A percentile compares a stretch with the other conserved stretches of the same genome.
Conservation (phyloP, 1,140 invertebrate species). For the Bombyx mori region ASM3026992v2 NC_085109.1:8623001-8623500, state of each 20-base stretch:
- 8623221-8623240: slow-evolving; percentile 37
- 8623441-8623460: slow-evolving; percentile 47
- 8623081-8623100: neutral
- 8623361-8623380: no score
- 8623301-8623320: slow-evolving; percentile 55
- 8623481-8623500: slow-evolving; percentile 16
- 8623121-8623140: slow-evolving; percentile 1
- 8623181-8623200: slow-evolving; percentile 68
- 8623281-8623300: slow-evolving; percentile 67
- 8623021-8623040: neutral
- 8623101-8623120: neutral
- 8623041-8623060: no score
- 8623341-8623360: no score
- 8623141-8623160: slow-evolving; percentile 13
- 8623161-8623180: slow-evolving; percentile 58
- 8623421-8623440: slow-evolving; percentile 37
- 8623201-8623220: slow-evolving; percentile 65
- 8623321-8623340: slow-evolving; percentile 14
- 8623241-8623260: slow-evolving; percentile 21
- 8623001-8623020: no score
- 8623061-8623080: no score
- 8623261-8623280: slow-evolving; percentile 31
- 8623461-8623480: slow-evolving; percentile 14
- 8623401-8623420: no score
- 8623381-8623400: slow-evolving; percentile 5